Base-by-base conservation (phyloP, 2,113 vertebrate genomes). In the Micronycteris hirsuta region DNA sequence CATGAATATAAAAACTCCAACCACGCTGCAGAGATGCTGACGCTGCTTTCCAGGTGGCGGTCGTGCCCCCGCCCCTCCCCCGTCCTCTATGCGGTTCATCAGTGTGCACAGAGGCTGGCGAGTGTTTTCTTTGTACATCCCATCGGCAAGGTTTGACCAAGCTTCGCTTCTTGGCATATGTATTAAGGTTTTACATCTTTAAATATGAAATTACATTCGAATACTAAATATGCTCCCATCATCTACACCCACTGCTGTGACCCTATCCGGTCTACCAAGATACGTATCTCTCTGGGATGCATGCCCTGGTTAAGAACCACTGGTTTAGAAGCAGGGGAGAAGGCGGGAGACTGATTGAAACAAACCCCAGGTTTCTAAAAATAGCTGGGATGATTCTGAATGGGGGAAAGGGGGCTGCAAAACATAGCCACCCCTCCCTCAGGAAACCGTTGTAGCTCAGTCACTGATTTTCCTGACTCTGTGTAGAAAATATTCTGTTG, bases 181-280 rank as follows among this genome's bases (percentile, higher is more conserved):
- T 68, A 74, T 76, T 76, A 84, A 96, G 76, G 49, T 71, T 96
- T 89, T 94, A 68, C 77, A 82, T 78, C 65, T 94, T 96, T 86
- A 91, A 86, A 92, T 54, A 22, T 19, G 38, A 91, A 65, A 65
- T 82, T 45, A 52, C 17, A 56, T 93, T 78, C 65, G 77, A 54
- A 91, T 67, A 73, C 3, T 49, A 54, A 88, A 47, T 87, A 70
- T 7, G 12, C 41, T 70, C 52, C 45, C 93, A 93, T 95, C 80
- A 87, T 84, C 70, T 70, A 43, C 3, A 36, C 24, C 61, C 13
- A 33, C 28, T 47, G 58, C 82, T 49, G 41, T 28, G 45, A 95
- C n/a, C 80, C 56, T 49, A 56, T 89, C 56, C 20, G 33, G 56
- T 68, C 76, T 67, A 38, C 93, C 28, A 71, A 93, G 71, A 77